Evolutionary conservation across 2,797 vertebrate genomes (phyloP), one percentile per base, ranked within the genome.

Genomic region (Esox masquinongy): DNA sequence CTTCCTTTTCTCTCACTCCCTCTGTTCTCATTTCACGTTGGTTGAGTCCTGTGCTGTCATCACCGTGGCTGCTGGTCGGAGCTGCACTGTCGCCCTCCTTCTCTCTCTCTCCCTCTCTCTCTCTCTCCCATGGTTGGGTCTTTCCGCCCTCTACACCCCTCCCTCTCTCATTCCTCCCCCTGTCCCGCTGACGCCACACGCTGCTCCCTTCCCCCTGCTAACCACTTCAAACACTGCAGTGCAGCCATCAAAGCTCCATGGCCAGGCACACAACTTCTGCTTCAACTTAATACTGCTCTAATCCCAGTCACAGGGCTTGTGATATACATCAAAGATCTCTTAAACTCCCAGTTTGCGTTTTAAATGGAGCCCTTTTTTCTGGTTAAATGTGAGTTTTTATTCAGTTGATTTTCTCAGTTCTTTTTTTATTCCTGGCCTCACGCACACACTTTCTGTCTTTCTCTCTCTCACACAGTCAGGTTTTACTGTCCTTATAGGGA

Each of bases 241-340:
- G 88, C 86, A 85, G 85, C 92, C 92, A 94, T 94, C 93, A 94
- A 94, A 93, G 92, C 85, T 34, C 84, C 86, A 24, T 80, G 86
- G 88, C 86, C 91, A 83, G 86, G 53, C 53, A 59, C 89, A 83
- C 90, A 89, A 92, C 93, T 94, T 95, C 94, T 95, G 94, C 93
- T 95, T 95, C 85, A 82, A 94, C 93, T 94, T 94, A 95, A 92
- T 93, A 91, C 91, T 88, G 90, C 89, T 92, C 90, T 92, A 89
- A 92, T 92, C 92, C 89, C 88, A 90, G 91, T 93, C 90, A 88
- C 90, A 80, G 85, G 82, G 87, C 90, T 88, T 92, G 90, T 92
- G 92, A 94, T 93, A 92, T 90, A 94, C 93, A 92, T 95, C 93
- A 94, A 94, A 95, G 92, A 91, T 92, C 92, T 92, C 91, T 92